Evolutionary conservation across 2,113 vertebrate species (phyloP).

Genomic region (Poicephalus meyeri): DNA sequence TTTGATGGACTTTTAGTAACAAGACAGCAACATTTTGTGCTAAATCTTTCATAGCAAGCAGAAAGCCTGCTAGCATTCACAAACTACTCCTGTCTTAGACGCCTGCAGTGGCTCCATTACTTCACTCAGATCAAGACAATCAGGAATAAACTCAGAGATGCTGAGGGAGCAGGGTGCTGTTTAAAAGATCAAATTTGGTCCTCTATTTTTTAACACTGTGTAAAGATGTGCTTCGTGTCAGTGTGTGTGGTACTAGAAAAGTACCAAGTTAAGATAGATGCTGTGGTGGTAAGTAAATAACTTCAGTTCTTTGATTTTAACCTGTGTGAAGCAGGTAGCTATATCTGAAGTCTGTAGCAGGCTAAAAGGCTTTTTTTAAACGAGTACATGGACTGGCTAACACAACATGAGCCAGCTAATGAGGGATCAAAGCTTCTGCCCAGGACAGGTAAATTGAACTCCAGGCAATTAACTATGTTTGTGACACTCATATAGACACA

Average conservation of each 20-base stretch:
- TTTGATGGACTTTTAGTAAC: not conserved
- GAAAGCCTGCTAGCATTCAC: not conserved
- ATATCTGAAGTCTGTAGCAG: not conserved
- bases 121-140: not conserved
- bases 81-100: not conserved
- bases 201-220: not conserved
- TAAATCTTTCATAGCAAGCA: not conserved
- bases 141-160: not conserved
- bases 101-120: not conserved
- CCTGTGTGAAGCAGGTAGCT: not conserved
- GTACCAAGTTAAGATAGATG: not conserved
- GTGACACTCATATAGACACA: not conserved
- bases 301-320: not conserved
- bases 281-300: not conserved
- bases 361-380: not conserved
- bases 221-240: not conserved
- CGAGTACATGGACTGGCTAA: not conserved
- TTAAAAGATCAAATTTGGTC: not conserved
- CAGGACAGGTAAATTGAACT: not conserved
- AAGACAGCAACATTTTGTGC: not conserved
- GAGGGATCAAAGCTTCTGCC: not conserved
- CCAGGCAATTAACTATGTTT: not conserved
- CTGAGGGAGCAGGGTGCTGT: not conserved
- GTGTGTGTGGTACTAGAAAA: not conserved
- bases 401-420: not conserved